Base-by-base conservation (phyloP, 1,140 invertebrate genomes). In the Aphaenogaster ashmeadi region DNA sequence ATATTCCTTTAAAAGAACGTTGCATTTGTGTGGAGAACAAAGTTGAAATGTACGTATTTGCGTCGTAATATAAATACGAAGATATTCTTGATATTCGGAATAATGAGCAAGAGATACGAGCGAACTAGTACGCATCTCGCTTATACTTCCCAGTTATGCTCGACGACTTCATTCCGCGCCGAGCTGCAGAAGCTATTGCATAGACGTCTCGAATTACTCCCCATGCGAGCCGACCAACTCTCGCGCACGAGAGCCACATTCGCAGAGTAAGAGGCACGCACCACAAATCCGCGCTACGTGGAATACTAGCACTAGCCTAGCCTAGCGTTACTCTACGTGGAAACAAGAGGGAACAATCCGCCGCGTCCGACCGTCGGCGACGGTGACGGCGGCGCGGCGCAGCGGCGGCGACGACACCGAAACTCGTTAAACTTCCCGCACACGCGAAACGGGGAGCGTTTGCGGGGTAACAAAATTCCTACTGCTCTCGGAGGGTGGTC, bases 401-500 rank as follows among this genome's bases (percentile, higher is more conserved):
- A 27, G 6, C 75, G 41, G 27, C 9, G 38, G 47, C 52, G 67
- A 47, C 56, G 47, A 33, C 47, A 64, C 60, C 77, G 85, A 74
- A 84, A 87, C 67, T 85, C 60, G 71, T 85, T 88, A 75, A 88
- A 85, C 38, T 85, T 58, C 47, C 74, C 83, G 72, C 83, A 86
- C 71, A 85, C 80, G 62, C 80, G 71, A 54, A 64, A 72, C 62
- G 3, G 27, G 41, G 33, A 50, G 69, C 66, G 66, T 44, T 80
- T 47, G 80, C 47, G 66, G 41, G 41, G 41, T 75, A 83, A 50
- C 80, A 84, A 84, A 78, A 86, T 80, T 86, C 21, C 72, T 86
- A 52, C 50, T 52, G 41, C 41, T 15, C 41, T 15, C 74, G 36
- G 58, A 33, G 41, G 15, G 75, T 64, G 74, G 83, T n/a, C 74